Conservation (phyloP, 2,113 vertebrate species). For the Pantherophis guttatus region DNA sequence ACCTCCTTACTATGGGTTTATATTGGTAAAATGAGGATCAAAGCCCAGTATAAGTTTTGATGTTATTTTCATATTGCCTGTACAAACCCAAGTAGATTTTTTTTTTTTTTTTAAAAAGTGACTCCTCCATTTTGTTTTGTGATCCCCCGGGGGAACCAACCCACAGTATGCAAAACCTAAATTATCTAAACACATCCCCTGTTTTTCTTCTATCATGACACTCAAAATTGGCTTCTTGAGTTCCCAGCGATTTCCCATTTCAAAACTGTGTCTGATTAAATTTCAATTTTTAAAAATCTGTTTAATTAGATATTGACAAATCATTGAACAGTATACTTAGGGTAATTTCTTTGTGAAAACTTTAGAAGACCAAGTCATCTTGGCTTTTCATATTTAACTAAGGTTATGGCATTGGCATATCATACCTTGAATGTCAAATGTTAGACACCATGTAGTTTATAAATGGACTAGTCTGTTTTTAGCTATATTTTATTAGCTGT, state of each 20-base stretch:
- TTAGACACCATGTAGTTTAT: conserved; percentile 25
- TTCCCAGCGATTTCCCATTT: not conserved
- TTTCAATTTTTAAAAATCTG: not conserved
- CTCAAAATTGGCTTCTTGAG: not conserved
- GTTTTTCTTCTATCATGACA: not conserved
- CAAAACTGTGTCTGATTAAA: not conserved
- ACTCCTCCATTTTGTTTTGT: not conserved
- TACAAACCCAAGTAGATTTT: not conserved
- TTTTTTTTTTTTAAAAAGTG: not conserved
- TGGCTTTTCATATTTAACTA: not conserved
- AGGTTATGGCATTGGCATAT: not conserved
- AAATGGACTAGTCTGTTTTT: conserved; percentile 55
- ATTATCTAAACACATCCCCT: not conserved
- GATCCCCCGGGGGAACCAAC: not conserved
- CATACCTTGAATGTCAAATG: not conserved
- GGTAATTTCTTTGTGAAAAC: not conserved
- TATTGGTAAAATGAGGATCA: not conserved
- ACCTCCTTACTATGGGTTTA: not conserved
- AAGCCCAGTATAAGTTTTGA: not conserved
- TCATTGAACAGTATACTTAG: not conserved
- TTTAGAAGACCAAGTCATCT: not conserved
- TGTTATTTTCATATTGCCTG: not conserved
- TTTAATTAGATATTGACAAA: not conserved
- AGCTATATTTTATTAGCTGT: conserved; percentile 49
- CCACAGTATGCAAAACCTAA: not conserved